A percentile compares a stretch with the other conserved stretches of the same genome.
These are phyloP conservation scores for Mesitornis unicolor DNA, from an alignment of 2,113 vertebrate genomes.

Conservation along the genomic window DNA sequence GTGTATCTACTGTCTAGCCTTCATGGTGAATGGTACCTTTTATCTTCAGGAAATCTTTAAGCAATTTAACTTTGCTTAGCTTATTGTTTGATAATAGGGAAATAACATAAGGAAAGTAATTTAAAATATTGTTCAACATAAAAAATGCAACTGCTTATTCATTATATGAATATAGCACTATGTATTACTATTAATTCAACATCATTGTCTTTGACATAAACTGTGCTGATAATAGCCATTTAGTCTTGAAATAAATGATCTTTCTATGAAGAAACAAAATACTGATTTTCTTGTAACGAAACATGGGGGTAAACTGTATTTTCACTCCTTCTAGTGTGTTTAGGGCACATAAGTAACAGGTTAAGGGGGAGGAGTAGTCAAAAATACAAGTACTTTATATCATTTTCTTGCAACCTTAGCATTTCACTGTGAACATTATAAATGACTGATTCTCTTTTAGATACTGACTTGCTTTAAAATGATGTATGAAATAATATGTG, in stretches of 20 bases:
- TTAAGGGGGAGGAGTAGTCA: slow-evolving; percentile 67
- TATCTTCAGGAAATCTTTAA: slow-evolving; percentile 46
- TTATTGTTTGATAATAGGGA: background rate
- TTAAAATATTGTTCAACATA: background rate
- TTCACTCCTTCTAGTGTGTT: slow-evolving; percentile 9
- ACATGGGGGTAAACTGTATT: background rate
- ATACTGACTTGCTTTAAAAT: slow-evolving; percentile 80
- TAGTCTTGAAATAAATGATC: background rate
- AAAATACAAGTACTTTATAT: slow-evolving; percentile 72
- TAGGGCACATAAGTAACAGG: slow-evolving; percentile 62
- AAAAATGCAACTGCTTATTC: background rate
- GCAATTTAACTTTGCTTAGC: background rate
- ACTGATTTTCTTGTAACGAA: background rate
- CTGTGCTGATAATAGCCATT: too few species aligned
- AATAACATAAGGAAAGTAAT: background rate
- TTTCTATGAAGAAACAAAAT: background rate
- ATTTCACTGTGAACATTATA: slow-evolving; percentile 83
- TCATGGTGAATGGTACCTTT: background rate
- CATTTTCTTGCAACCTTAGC: slow-evolving; percentile 80
- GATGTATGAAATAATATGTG: slow-evolving; percentile 93
- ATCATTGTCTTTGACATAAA: background rate
- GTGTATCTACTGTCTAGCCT: background rate
- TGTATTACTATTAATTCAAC: background rate
- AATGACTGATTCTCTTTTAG: slow-evolving; percentile 85
- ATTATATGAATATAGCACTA: background rate